These are phyloP conservation scores for Harpagoxenus sublaevis DNA, from an alignment of 2,888 invertebrate species.

Conservation along the genomic window DNA sequence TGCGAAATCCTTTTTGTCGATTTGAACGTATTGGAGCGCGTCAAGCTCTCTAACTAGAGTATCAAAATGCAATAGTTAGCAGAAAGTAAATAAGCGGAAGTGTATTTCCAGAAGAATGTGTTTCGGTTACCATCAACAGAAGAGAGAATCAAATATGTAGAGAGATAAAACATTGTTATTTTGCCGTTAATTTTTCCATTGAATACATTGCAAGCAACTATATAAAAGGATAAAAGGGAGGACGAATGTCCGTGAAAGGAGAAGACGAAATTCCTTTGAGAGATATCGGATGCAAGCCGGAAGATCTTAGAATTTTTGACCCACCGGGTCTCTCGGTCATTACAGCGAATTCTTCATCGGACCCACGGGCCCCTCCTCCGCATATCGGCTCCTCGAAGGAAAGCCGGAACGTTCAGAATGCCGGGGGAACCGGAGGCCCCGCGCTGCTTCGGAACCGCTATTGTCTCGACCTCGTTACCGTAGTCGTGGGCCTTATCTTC, in stretches of 20 bases:
- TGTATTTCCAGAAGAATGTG: neutral
- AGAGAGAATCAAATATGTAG: neutral
- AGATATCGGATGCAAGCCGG: neutral
- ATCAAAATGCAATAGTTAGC: neutral
- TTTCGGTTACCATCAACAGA: neutral
- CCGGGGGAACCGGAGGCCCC: slow-evolving; percentile 12
- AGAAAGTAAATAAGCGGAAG: neutral
- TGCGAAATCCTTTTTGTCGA: neutral
- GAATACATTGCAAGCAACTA: neutral
- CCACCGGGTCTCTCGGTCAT: neutral
- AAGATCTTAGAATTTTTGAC: slow-evolving; percentile 20
- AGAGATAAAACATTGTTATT: neutral
- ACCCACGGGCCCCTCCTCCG: neutral
- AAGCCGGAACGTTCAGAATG: slow-evolving; percentile 19
- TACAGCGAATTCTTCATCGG: slow-evolving; percentile 17
- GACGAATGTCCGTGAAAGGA: neutral
- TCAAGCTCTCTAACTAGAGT: neutral
- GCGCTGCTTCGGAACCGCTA: slow-evolving; percentile 48
- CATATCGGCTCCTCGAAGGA: neutral
- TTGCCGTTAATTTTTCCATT: neutral
- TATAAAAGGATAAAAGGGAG: neutral
- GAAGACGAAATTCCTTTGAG: neutral
- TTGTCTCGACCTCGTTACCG: slow-evolving; percentile 51
- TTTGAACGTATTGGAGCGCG: neutral
- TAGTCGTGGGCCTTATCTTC: slow-evolving; percentile 34